phyloP scores from a whole-genome alignment of 2,888 invertebrate species.

The Xestia rhomboidea region DNA sequence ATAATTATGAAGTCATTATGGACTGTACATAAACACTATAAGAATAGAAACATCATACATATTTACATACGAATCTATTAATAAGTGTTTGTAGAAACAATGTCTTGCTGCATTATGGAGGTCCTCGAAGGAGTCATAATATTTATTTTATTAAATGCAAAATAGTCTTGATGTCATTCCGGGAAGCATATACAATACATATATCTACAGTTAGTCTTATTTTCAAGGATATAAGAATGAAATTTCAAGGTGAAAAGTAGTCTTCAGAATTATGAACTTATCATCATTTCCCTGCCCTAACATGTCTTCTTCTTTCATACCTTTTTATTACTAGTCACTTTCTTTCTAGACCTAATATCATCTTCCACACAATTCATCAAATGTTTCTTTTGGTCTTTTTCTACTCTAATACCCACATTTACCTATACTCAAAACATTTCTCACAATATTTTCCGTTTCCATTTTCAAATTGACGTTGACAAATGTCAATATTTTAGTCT shows the following conservation, averaged over 20 bases:
- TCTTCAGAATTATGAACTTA: not conserved
- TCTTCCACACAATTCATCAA: not conserved
- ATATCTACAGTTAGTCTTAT: not conserved
- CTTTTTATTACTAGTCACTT: not conserved
- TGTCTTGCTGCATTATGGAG: slow-evolving; percentile 30
- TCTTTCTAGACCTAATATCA: not conserved
- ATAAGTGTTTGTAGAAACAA: slow-evolving; percentile 32
- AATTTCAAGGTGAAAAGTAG: not conserved
- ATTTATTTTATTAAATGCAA: slow-evolving; percentile 24
- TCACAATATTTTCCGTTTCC: not conserved
- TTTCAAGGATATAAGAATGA: not conserved
- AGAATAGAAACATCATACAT: slow-evolving; percentile 35
- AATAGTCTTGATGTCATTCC: slow-evolving; percentile 30
- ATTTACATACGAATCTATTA: slow-evolving; percentile 37
- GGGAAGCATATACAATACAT: slow-evolving; percentile 1
- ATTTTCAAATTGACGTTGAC: not conserved
- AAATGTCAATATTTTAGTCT: not conserved
- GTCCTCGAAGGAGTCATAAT: slow-evolving; percentile 26
- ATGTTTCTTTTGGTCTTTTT: not conserved
- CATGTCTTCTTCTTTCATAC: not conserved
- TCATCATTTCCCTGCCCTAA: not conserved
- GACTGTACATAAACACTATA: slow-evolving; percentile 18
- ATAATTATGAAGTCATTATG: slow-evolving; percentile 40
- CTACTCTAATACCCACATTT: not conserved
- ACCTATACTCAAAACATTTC: not conserved